Evolutionary conservation across 2,113 vertebrate species (phyloP), one percentile per base, ranked within the genome.

Genomic region (Sitta europaea): DNA sequence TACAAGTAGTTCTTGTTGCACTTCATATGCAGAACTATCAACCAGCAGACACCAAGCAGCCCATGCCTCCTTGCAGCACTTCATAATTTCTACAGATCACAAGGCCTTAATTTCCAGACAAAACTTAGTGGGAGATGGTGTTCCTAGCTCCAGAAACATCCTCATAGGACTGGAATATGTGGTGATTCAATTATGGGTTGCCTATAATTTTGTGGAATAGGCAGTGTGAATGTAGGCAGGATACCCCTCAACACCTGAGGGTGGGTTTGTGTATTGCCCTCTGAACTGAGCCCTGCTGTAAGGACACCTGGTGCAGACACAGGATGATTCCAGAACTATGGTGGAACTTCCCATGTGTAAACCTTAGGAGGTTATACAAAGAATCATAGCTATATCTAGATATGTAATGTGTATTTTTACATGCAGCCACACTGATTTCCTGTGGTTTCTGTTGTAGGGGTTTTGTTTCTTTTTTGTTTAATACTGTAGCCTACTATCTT

Each of bases 241-340:
- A 47, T 42, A 25, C 4, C 12, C 8, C 29, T 27, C 19, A 47
- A 23, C 33, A 20, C 43, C 14, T 13, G 40, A 36, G 12, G 9
- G 22, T 24, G 8, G 5, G 19, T 24, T 67, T 33, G 14, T 9
- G 35, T 12, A 2, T 15, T 0, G 0, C 18, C 11, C 11, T 21
- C 6, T 0, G 3, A 33, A 12, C n/a, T 7, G 27, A 59, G 35
- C 25, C 8, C 7, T 6, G 2, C 2, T 16, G 5, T 36, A 23
- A 33, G 16, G 35, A 63, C 8, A 51, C 12, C 23, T 42, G 23
- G 14, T 11, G n/a, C 6, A 59, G 22, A 17, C 38, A 27, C 5
- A 13, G 11, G 12, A 27, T 31, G 20, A 38, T 27, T 47, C 18
- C 67, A 25, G 25, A 82, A 45, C 58, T 59, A 17, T 79, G 14